Conservation (phyloP, 2,888 invertebrate genomes). For the Eupithecia vulgata region DNA sequence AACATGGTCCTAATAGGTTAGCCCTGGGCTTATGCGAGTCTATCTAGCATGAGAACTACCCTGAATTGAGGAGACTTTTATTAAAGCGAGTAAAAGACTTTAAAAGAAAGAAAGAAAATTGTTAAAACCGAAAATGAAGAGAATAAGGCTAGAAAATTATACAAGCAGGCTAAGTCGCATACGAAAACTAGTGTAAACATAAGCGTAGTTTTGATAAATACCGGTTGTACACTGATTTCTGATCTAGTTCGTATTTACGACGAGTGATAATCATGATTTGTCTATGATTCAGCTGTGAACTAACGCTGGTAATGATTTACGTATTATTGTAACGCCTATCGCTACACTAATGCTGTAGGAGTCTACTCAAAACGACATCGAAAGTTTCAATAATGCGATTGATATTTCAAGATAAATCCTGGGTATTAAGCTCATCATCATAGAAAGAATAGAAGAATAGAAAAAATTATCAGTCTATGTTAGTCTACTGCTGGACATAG, state of each 20-base stretch:
- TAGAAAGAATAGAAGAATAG: too few relatives aligned
- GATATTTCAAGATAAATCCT: not conserved
- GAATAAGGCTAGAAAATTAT: too few relatives aligned
- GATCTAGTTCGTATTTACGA: constrained; percentile 61
- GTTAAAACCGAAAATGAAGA: too few relatives aligned
- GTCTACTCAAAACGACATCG: not conserved
- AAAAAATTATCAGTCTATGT: too few relatives aligned
- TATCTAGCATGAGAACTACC: too few relatives aligned
- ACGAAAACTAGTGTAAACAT: constrained; percentile 40
- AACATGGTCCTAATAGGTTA: too few relatives aligned
- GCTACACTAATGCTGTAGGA: constrained; percentile 22
- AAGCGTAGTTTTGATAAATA: constrained; percentile 45
- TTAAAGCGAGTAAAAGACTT: too few relatives aligned
- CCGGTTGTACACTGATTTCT: constrained; percentile 58
- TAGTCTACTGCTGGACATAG: too few relatives aligned
- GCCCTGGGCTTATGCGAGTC: too few relatives aligned
- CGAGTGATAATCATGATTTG: constrained; percentile 65
- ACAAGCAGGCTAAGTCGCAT: constrained; percentile 13
- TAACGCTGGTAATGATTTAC: constrained; percentile 45
- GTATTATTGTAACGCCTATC: constrained; percentile 23
- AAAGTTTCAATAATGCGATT: not conserved
- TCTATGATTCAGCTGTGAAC: constrained; percentile 55
- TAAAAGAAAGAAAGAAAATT: too few relatives aligned
- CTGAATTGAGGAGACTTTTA: too few relatives aligned
- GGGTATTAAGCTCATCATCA: too few relatives aligned